Conservation (phyloP, 2,113 vertebrate species). For the Merops nubicus region DNA sequence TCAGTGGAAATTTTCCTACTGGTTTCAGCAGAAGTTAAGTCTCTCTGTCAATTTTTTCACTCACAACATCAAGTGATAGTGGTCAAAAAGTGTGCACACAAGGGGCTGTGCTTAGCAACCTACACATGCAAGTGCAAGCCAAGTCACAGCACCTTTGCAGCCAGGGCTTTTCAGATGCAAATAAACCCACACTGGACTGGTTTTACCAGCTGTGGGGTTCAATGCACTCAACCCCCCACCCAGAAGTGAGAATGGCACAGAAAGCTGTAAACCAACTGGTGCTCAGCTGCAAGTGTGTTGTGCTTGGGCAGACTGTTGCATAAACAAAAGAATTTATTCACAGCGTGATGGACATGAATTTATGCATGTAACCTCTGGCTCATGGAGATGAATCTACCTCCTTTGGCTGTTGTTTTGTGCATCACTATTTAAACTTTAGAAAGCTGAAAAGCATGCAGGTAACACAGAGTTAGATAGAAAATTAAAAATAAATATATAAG, state of each 20-base stretch:
- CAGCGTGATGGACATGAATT: constrained; percentile 47
- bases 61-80: neutral
- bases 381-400: neutral
- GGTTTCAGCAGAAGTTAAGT: neutral
- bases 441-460: neutral
- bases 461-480: neutral
- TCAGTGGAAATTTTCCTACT: neutral
- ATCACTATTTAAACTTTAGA: neutral
- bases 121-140: constrained; percentile 42
- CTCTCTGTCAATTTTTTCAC: neutral
- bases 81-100: neutral
- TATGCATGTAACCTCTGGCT: constrained; percentile 62
- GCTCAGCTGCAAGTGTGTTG: constrained; percentile 65
- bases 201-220: constrained; percentile 64
- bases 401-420: neutral
- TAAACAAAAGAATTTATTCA: constrained; percentile 67
- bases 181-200: constrained; percentile 12
- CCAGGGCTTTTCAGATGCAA: constrained; percentile 51
- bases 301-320: constrained; percentile 53
- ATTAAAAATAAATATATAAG: neutral
- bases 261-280: constrained; percentile 65
- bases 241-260: constrained; percentile 52
- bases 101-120: constrained; percentile 19
- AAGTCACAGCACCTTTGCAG: constrained; percentile 35
- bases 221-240: constrained; percentile 51